Conservation (phyloP, 2,888 invertebrate species). For the Xylota sylvarum region DNA sequence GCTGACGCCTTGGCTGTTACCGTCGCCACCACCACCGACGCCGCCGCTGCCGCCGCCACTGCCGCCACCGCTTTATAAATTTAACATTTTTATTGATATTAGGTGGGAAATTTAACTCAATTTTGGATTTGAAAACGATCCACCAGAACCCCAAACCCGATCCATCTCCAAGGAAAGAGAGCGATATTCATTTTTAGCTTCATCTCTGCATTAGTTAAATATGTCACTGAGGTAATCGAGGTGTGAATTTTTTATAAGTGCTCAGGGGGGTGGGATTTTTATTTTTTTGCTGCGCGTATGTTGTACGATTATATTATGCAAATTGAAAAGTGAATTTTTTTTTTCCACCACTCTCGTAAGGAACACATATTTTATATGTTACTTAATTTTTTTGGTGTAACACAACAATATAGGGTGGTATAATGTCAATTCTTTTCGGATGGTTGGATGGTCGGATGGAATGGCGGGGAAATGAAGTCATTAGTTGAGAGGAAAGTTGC, state of each 20-base stretch:
- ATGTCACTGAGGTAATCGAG: slow-evolving; percentile 71
- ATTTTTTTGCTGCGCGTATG: slow-evolving; percentile 1
- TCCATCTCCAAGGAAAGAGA: slow-evolving; percentile 1
- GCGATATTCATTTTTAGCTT: slow-evolving; percentile 18
- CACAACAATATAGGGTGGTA: slow-evolving; percentile 14
- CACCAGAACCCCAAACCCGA: slow-evolving; percentile 10
- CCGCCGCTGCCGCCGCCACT: neutral
- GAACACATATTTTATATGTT: slow-evolving; percentile 41
- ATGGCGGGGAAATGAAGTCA: slow-evolving; percentile 44
- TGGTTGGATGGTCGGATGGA: neutral
- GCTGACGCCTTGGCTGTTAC: neutral
- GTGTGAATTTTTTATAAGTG: slow-evolving; percentile 67
- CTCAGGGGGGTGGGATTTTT: slow-evolving; percentile 8
- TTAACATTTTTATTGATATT: slow-evolving; percentile 72
- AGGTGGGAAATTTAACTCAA: slow-evolving; percentile 72
- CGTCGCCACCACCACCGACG: neutral
- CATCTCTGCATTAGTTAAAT: slow-evolving; percentile 56
- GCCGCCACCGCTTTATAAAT: slow-evolving; percentile 56
- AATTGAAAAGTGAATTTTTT: slow-evolving; percentile 68
- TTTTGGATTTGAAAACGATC: slow-evolving; percentile 68
- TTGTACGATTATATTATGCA: slow-evolving; percentile 60
- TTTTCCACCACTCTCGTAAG: slow-evolving; percentile 3
- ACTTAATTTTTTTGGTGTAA: slow-evolving; percentile 39
- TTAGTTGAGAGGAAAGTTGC: slow-evolving; percentile 15
- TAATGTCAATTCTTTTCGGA: slow-evolving; percentile 5